phyloP scores from a whole-genome alignment of 2,888 invertebrate species.

The Gonocerus acuteangulatus region DNA sequence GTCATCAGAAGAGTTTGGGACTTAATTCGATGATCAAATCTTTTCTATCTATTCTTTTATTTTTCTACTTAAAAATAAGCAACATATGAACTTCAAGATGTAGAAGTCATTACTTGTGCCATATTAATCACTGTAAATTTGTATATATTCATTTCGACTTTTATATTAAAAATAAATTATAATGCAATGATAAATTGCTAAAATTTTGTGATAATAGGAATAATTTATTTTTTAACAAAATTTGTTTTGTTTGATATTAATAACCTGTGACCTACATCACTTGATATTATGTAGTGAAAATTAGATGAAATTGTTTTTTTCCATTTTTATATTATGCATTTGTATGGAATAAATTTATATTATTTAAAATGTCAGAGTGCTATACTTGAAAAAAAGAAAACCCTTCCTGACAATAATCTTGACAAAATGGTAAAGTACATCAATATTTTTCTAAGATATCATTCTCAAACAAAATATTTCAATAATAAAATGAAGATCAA shows the following conservation, averaged over 20 bases:
- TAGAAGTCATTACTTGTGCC: conserved; percentile 1
- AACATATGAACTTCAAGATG: no score
- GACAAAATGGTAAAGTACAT: no score
- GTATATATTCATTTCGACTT: conserved; percentile 9
- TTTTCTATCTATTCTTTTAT: no score
- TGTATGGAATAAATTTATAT: neutral
- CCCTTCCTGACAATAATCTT: no score
- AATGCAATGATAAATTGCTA: conserved; percentile 1
- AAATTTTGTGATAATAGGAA: conserved; percentile 16
- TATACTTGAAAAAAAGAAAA: no score
- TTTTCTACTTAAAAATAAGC: no score
- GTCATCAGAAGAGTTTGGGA: conserved; percentile 10
- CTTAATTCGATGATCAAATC: neutral
- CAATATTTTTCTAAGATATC: no score
- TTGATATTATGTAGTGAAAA: neutral
- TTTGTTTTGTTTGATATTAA: neutral
- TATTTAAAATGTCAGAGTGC: no score
- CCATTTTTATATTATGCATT: neutral
- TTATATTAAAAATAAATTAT: neutral
- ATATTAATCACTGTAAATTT: conserved; percentile 18
- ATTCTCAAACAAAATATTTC: no score
- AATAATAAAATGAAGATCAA: no score
- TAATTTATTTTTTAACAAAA: conserved; percentile 1
- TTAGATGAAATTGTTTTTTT: neutral
- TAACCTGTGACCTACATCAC: neutral